Evolutionary conservation across 2,113 vertebrate genomes (phyloP), one percentile per base, ranked within the genome.

Genomic region (Galeopterus variegatus): DNA sequence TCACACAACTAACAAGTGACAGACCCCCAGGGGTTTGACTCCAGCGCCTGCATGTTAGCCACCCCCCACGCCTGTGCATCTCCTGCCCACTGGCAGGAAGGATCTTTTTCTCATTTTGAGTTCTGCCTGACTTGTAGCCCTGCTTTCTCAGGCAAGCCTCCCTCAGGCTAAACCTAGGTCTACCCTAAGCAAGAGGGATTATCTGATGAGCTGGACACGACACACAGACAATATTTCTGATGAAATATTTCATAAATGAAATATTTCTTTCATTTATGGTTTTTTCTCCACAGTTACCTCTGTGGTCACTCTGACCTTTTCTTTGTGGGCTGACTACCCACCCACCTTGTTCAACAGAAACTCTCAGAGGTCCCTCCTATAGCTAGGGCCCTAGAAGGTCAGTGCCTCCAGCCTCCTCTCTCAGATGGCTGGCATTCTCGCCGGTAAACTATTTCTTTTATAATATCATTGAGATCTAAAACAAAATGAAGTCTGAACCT

Each of bases 391-490:
- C 88, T 73, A 33, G 58, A 48, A 81, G 69, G 41, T 56, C 54
- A 82, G 60, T 7, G 33, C 58, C 6, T 62, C 45, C 14, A 33
- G 48, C 45, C 33, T 60, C n/a, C 7, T 52, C 45, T 77, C 50
- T 94, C 67, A 72, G 93, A 83, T 54, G 62, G 36, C 52, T 88
- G 90, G 10, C 58, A 41, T 90, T 94, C 84, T 96, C n/a, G 0
- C 56, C 5, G 23, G 58, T 69, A 90, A 95, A 75, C 77, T 41
- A 58, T 67, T 93, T 95, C 97, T 96, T 70, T 70, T 88, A 77
- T 72, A 84, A 90, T 90, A 83, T 90, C 72, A 69, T 41, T 82
- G 90, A 90, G 81, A 94, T 93, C 88, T 94, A 82, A 96, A 56
- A 54, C 1, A 8, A 90, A 97, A 93, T 94, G 91, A 89, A 96